phyloP scores from a whole-genome alignment of 2,113 vertebrate genomes.

The Oreotrochilus melanogaster region DNA sequence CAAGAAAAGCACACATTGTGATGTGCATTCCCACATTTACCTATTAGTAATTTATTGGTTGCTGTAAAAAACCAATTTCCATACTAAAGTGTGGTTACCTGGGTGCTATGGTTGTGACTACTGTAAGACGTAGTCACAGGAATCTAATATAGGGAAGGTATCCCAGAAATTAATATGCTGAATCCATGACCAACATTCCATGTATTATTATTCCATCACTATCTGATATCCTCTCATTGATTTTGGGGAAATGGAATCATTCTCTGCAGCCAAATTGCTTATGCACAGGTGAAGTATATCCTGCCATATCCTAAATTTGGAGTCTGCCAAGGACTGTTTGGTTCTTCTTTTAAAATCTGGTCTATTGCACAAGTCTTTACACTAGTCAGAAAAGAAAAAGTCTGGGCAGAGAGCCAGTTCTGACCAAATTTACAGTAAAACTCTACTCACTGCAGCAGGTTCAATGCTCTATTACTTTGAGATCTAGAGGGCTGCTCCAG shows the following conservation, averaged over 20 bases:
- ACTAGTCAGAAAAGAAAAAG: background rate
- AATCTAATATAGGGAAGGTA: background rate
- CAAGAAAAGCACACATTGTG: background rate
- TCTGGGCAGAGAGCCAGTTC: background rate
- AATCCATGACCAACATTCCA: background rate
- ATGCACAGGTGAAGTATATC: constrained; percentile 16
- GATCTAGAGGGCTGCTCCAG: background rate
- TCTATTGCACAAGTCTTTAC: background rate
- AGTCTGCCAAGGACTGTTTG: constrained; percentile 41
- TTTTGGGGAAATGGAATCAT: background rate
- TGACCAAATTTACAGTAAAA: background rate
- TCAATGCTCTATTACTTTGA: background rate
- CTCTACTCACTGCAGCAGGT: background rate
- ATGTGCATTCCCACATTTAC: background rate
- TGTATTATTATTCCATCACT: background rate
- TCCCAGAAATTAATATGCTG: background rate
- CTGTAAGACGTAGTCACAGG: background rate
- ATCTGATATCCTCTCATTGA: fast-evolving
- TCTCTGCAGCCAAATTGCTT: background rate
- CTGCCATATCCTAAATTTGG: constrained; percentile 35
- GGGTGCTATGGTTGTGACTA: background rate
- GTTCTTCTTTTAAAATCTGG: background rate
- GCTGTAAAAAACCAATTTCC: background rate
- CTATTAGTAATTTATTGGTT: background rate
- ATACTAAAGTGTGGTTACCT: background rate